These are phyloP conservation scores for Hippoglossus stenolepis DNA, from an alignment of 2,113 vertebrate species.

Conservation along the genomic window DNA sequence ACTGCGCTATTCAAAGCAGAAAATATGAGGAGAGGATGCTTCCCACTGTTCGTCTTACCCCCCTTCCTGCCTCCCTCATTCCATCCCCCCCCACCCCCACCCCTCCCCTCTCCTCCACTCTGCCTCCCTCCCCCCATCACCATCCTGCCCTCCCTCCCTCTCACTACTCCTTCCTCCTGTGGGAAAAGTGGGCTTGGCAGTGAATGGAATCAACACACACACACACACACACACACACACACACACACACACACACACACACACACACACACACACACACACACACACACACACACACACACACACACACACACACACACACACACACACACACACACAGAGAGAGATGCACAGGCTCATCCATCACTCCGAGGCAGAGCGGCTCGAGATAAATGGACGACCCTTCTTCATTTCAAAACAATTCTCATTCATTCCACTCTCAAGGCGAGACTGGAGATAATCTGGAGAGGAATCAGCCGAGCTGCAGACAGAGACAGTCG, in stretches of 20 bases:
- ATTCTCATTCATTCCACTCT: conserved; percentile 45
- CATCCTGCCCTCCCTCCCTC: conserved; percentile 29
- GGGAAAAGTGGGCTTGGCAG: conserved; percentile 60
- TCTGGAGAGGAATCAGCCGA: conserved; percentile 47
- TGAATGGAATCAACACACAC: conserved; percentile 52
- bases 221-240: conserved; percentile 24
- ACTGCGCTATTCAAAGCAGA: conserved; percentile 50
- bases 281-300: no score
- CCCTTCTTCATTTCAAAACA: conserved; percentile 48
- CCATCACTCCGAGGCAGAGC: conserved; percentile 43
- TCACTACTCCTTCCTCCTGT: conserved; percentile 17
- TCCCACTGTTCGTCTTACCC: conserved; percentile 49
- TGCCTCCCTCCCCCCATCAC: conserved; percentile 46
- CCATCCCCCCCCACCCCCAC: conserved; percentile 46
- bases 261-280: no score
- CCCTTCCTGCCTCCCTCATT: conserved; percentile 35
- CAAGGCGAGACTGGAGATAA: conserved; percentile 53
- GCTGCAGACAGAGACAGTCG: conserved; percentile 50
- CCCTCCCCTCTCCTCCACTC: conserved; percentile 49
- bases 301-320: no score
- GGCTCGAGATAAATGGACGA: conserved; percentile 37
- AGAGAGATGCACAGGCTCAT: conserved; percentile 52
- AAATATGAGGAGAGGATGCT: conserved; percentile 66
- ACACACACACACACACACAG: no score
- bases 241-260: no score